These are phyloP conservation scores for Criorhina ranunculi DNA, from an alignment of 2,888 invertebrate species.

Conservation along the genomic window DNA sequence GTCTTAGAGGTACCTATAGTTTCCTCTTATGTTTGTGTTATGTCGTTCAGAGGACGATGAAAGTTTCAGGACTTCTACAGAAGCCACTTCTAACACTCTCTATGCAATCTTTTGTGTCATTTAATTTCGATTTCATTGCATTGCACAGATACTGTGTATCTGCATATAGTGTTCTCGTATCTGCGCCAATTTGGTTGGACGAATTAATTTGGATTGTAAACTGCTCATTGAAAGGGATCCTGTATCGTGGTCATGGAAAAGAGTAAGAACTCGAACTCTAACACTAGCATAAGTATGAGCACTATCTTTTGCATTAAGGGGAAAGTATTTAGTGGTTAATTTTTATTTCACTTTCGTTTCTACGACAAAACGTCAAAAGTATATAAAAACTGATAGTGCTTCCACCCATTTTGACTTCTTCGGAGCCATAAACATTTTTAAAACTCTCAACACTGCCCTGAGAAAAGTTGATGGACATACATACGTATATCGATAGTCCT, in stretches of 20 bases:
- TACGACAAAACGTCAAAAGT: background rate
- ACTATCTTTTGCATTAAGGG: conserved; percentile 1
- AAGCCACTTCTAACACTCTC: background rate
- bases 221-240: background rate
- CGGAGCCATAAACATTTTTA: background rate
- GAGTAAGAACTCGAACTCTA: background rate
- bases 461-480: too few species aligned
- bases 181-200: conserved; percentile 4
- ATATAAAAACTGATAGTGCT: background rate
- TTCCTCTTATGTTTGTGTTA: conserved; percentile 10
- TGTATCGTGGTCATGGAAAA: background rate
- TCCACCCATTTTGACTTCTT: background rate
- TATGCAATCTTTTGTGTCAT: background rate
- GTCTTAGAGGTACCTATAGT: background rate
- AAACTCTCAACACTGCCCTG: background rate
- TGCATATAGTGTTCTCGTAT: background rate
- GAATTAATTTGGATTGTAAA: conserved; percentile 28
- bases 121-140: conserved; percentile 13
- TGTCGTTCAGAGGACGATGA: conserved; percentile 2
- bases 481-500: too few species aligned
- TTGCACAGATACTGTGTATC: background rate
- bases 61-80: conserved; percentile 3
- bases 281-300: conserved; percentile 7
- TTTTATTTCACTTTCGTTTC: background rate
- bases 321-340: background rate